Evolutionary conservation across 2,113 vertebrate genomes (phyloP).

Genomic region (Grallaria varia): DNA sequence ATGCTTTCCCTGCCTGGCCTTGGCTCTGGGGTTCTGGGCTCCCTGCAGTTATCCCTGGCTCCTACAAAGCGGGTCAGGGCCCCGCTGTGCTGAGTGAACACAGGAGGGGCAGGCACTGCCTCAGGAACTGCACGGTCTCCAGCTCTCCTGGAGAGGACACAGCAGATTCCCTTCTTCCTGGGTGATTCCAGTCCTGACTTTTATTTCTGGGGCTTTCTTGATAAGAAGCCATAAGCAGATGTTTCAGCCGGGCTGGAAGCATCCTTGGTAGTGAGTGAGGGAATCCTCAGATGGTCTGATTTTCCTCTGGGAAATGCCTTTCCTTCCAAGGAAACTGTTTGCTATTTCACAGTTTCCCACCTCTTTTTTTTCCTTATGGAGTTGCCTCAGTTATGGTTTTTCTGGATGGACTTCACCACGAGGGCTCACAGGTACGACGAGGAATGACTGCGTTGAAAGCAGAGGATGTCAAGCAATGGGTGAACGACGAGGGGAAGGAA

Average conservation of each 20-base stretch:
- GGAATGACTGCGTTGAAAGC: conserved; percentile 10
- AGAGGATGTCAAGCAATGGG: not conserved
- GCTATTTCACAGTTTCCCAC: not conserved
- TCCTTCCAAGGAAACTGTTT: not conserved
- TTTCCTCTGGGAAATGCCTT: not conserved
- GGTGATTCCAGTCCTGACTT: not conserved
- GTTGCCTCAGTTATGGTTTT: not conserved
- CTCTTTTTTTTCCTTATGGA: not conserved
- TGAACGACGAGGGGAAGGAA: not conserved
- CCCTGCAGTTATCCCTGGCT: not conserved
- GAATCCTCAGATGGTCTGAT: not conserved
- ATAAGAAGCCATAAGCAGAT: not conserved
- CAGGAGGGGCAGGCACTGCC: not conserved
- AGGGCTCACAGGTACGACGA: not conserved
- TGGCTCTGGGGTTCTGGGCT: not conserved
- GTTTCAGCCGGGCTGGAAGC: not conserved
- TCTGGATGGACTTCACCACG: not conserved
- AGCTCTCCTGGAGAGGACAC: not conserved
- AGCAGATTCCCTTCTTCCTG: not conserved
- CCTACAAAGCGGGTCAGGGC: not conserved
- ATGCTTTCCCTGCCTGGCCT: not conserved
- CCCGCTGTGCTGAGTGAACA: not conserved
- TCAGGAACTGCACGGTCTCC: not conserved
- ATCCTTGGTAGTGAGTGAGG: not conserved
- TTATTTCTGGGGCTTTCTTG: not conserved